Evolutionary conservation across 2,113 vertebrate species (phyloP).

Genomic region (Chionis minor): DNA sequence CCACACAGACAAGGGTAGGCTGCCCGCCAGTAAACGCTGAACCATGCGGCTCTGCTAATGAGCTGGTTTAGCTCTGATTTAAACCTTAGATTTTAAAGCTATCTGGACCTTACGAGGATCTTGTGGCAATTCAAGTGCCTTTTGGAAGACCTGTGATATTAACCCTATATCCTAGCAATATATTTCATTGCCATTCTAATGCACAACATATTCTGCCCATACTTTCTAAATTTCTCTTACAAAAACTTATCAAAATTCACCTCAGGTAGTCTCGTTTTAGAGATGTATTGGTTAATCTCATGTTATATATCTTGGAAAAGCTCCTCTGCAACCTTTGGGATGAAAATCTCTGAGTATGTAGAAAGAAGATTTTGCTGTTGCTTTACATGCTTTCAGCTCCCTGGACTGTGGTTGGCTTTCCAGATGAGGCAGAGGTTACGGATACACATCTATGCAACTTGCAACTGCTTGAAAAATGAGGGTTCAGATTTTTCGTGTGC

Average conservation of each 20-base stretch:
- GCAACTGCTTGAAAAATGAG: background rate
- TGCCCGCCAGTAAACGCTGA: accelerated
- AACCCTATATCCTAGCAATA: background rate
- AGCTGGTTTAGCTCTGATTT: background rate
- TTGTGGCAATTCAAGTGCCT: accelerated
- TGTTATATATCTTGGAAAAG: background rate
- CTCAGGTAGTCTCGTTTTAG: background rate
- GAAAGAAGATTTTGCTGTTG: background rate
- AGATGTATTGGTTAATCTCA: background rate
- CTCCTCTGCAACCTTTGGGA: background rate
- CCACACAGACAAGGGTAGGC: accelerated
- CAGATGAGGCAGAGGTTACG: background rate
- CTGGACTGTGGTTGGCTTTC: background rate
- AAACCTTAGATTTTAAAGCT: background rate
- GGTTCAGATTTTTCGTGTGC: background rate
- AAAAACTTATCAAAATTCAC: background rate
- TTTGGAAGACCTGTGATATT: background rate
- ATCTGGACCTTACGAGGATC: background rate
- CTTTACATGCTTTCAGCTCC: background rate
- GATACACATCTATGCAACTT: background rate
- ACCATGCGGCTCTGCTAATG: accelerated
- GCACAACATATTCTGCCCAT: background rate
- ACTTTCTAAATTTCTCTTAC: background rate
- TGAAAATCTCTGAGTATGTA: background rate
- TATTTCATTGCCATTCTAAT: background rate